Evolutionary conservation across 30 jellyfish, hydroid and myxozoan species (phyloP).

Genomic region (Pseudorhiza aurosa): DNA sequence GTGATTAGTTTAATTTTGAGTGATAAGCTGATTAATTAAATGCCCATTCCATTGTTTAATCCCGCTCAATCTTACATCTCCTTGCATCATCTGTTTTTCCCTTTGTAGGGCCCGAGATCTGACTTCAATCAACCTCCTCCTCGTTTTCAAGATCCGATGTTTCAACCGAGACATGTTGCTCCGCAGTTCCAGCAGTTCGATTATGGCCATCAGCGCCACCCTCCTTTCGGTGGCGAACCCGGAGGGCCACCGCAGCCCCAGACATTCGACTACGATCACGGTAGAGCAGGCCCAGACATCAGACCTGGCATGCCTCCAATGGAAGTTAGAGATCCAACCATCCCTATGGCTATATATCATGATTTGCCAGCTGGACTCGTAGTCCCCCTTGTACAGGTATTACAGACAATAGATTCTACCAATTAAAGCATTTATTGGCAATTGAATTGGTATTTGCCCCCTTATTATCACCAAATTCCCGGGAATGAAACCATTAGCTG

Average conservation of each 20-base stretch:
- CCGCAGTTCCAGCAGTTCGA: conserved; percentile 96
- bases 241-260: conserved; percentile 88
- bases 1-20: too few species aligned
- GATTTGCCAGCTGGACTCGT: conserved; percentile 98
- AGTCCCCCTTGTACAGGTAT: conserved; percentile 95
- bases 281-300: conserved; percentile 77
- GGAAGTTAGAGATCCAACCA: conserved; percentile 88
- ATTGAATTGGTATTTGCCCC: too few species aligned
- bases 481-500: too few species aligned
- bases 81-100: too few species aligned
- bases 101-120: conserved; percentile 34
- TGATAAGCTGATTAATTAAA: too few species aligned
- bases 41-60: too few species aligned
- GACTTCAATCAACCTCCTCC: conserved; percentile 86
- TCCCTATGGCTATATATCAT: conserved; percentile 91
- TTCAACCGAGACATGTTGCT: conserved; percentile 66
- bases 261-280: conserved; percentile 96
- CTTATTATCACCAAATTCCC: too few species aligned
- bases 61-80: too few species aligned
- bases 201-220: conserved; percentile 92
- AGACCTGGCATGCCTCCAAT: conserved; percentile 73
- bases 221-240: conserved; percentile 66
- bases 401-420: too few species aligned
- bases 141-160: conserved; percentile 61
- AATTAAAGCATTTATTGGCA: too few species aligned